These are phyloP conservation scores for Lethrus apterus DNA, from an alignment of 1,140 invertebrate genomes.

Conservation along the genomic window DNA sequence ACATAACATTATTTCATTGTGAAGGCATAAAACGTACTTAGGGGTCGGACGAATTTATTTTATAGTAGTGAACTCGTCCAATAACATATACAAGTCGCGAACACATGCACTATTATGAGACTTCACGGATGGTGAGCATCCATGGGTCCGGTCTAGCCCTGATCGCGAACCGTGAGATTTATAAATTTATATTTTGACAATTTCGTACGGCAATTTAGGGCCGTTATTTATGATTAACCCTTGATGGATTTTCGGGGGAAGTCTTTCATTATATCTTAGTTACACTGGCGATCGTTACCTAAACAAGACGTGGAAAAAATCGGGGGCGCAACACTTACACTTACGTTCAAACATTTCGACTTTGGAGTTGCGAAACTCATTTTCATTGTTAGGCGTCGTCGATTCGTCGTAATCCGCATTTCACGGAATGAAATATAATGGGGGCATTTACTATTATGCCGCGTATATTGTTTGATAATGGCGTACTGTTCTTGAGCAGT, in stretches of 20 bases:
- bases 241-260: no score
- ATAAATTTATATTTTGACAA: slow-evolving; percentile 41
- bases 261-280: no score
- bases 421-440: slow-evolving; percentile 4
- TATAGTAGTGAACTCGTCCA: slow-evolving; percentile 7
- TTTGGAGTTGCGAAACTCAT: no score
- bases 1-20: no score
- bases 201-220: slow-evolving; percentile 33
- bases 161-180: slow-evolving; percentile 35
- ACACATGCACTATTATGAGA: slow-evolving; percentile 34
- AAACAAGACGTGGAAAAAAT: no score
- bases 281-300: no score
- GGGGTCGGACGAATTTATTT: slow-evolving; percentile 10
- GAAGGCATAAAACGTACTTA: no score
- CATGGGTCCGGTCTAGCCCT: slow-evolving; percentile 22
- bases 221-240: slow-evolving; percentile 28
- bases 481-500: slow-evolving; percentile 7
- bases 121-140: slow-evolving; percentile 35
- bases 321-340: no score
- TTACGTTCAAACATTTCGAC: no score
- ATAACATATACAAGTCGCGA: slow-evolving; percentile 27
- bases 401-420: slow-evolving; percentile 1
- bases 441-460: slow-evolving; percentile 5
- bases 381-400: no score
- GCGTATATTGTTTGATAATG: slow-evolving; percentile 6